Percentiles rank a stretch among this genome's conserved stretches.
phyloP scores from a whole-genome alignment of 1,140 invertebrate genomes.

The Philaenus spumarius region DNA sequence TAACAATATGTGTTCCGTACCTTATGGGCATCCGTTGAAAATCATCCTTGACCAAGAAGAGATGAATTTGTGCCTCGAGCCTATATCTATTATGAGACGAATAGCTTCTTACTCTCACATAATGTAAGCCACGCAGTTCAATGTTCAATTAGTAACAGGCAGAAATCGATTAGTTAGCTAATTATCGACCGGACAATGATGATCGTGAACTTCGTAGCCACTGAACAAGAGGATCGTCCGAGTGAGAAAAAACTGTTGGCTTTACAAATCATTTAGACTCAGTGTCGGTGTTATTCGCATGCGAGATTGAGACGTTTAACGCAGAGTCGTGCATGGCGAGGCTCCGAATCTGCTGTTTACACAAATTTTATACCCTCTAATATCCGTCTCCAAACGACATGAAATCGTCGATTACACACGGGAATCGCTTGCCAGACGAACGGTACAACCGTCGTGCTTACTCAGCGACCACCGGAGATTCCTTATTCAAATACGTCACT shows the following conservation, averaged over 20 bases:
- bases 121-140: neutral
- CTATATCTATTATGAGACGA: no score
- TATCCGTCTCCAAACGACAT: slow-evolving; percentile 1
- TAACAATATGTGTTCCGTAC: no score
- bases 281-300: no score
- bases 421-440: neutral
- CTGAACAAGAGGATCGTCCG: neutral
- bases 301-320: no score
- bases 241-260: neutral
- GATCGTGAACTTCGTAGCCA: slow-evolving; percentile 4
- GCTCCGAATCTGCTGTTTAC: neutral
- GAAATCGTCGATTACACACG: slow-evolving; percentile 9
- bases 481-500: neutral
- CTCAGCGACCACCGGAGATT: neutral
- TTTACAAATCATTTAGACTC: no score
- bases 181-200: slow-evolving; percentile 5
- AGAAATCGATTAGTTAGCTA: neutral
- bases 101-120: no score
- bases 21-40: no score
- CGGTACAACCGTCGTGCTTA: neutral
- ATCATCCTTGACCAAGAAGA: no score
- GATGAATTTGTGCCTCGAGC: no score
- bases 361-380: neutral
- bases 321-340: neutral
- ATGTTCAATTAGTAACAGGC: neutral